Percentiles rank a stretch among this genome's conserved stretches.
These are phyloP conservation scores for Catocala sponsa DNA, from an alignment of 2,888 invertebrate species.

Conservation along the genomic window DNA sequence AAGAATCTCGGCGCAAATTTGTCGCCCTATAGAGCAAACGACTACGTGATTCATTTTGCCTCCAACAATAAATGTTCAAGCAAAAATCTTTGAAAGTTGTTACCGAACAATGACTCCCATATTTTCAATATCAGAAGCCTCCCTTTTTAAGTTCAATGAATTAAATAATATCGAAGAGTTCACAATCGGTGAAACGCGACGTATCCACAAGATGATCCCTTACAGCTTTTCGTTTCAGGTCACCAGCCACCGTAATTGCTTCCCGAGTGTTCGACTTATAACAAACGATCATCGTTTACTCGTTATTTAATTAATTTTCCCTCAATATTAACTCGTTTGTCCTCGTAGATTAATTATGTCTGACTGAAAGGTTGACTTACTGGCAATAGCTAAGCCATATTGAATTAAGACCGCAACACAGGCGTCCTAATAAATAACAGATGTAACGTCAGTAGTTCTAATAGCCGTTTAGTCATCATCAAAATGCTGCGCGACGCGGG, in stretches of 20 bases:
- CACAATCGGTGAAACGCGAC: conserved; percentile 18
- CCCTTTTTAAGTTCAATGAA: conserved; percentile 18
- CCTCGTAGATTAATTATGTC: neutral
- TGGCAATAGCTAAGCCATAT: no score
- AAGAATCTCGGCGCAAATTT: neutral
- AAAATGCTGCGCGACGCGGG: no score
- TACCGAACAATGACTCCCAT: conserved; percentile 1
- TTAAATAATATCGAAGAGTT: conserved; percentile 25
- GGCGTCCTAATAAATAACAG: no score
- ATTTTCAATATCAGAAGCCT: neutral
- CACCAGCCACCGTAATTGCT: conserved; percentile 36
- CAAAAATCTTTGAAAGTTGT: conserved; percentile 9
- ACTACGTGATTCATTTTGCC: conserved; percentile 5
- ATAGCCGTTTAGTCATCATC: no score
- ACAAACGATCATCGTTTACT: neutral
- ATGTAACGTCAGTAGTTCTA: no score
- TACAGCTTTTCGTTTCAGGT: conserved; percentile 34
- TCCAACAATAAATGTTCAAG: neutral
- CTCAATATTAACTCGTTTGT: neutral
- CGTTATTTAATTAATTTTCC: conserved; percentile 4
- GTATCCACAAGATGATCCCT: conserved; percentile 16
- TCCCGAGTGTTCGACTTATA: conserved; percentile 10
- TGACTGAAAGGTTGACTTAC: no score
- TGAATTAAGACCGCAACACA: no score
- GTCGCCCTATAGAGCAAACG: neutral